phyloP scores from a whole-genome alignment of 2,113 vertebrate genomes.

The Erinaceus europaeus region DNA sequence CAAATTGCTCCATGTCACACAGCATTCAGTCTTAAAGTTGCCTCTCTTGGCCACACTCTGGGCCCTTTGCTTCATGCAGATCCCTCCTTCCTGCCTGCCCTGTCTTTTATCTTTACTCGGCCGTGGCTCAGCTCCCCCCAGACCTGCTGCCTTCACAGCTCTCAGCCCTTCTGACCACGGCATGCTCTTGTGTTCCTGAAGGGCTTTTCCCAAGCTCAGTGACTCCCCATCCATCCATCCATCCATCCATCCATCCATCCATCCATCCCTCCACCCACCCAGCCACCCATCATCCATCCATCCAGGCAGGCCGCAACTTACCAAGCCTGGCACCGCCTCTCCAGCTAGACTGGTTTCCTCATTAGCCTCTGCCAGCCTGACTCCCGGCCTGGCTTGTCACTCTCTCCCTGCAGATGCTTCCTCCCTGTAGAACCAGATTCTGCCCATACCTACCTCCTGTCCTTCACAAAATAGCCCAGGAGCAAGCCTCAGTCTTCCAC shows the following conservation, averaged over 20 bases:
- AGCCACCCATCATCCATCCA: too few relatives aligned
- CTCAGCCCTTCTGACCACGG: too few relatives aligned
- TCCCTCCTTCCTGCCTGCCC: background rate
- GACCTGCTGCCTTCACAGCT: too few relatives aligned
- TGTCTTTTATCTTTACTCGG: too few relatives aligned
- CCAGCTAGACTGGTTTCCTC: conserved; percentile 47
- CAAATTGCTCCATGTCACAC: background rate
- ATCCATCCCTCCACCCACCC: too few relatives aligned
- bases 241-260: too few relatives aligned
- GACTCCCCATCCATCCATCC: too few relatives aligned
- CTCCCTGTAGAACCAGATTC: background rate
- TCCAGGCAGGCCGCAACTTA: conserved; percentile 43
- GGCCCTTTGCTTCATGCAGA: background rate
- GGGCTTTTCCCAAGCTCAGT: too few relatives aligned
- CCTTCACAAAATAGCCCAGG: background rate
- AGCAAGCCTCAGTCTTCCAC: background rate
- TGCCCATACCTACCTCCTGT: background rate
- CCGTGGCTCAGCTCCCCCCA: too few relatives aligned
- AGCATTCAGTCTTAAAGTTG: background rate
- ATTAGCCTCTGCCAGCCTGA: conserved; percentile 36
- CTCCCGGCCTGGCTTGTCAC: conserved; percentile 13
- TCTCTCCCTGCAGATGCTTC: background rate
- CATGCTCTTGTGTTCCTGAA: too few relatives aligned
- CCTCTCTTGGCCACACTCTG: background rate
- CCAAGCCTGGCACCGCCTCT: conserved; percentile 40